A percentile compares a stretch with the other conserved stretches of the same genome.
Conservation (phyloP, 2,113 vertebrate genomes). For the Pterocles burchelli region DNA sequence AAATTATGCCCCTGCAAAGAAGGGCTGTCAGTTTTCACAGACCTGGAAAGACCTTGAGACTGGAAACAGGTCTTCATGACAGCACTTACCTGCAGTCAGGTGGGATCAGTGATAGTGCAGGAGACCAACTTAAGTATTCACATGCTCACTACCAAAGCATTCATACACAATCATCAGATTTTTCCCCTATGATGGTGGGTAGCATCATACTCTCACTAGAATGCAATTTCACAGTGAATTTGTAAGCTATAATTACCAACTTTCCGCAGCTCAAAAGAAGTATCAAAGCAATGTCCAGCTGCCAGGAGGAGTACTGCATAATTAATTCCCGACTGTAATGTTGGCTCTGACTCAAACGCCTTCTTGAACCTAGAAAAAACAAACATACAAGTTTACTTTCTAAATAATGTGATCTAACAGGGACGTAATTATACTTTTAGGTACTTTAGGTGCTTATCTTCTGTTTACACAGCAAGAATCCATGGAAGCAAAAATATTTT, state of each 20-base stretch:
- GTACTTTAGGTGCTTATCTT: constrained; percentile 56
- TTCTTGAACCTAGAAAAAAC: constrained; percentile 89
- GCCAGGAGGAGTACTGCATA: constrained; percentile 95
- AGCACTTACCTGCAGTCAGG: background rate
- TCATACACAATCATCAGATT: background rate
- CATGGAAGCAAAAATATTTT: constrained; percentile 63
- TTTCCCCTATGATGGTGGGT: background rate
- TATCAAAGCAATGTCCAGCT: constrained; percentile 94
- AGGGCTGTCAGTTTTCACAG: background rate
- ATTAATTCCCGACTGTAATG: constrained; percentile 97
- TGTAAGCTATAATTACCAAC: constrained; percentile 86
- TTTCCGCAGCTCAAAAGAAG: constrained; percentile 98
- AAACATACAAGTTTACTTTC: constrained; percentile 67
- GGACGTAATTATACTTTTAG: constrained; percentile 2
- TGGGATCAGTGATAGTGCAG: background rate
- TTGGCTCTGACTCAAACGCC: constrained; percentile 97
- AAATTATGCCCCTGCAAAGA: background rate
- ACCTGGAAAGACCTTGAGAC: background rate
- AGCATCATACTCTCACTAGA: background rate
- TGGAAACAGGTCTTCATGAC: background rate
- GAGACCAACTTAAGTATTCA: background rate
- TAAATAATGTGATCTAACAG: constrained; percentile 45
- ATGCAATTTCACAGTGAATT: constrained; percentile 43
- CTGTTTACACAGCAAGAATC: constrained; percentile 63
- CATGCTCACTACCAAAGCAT: background rate